Conservation (phyloP, 1,140 invertebrate species). For the Mesaphorura yosii region DNA sequence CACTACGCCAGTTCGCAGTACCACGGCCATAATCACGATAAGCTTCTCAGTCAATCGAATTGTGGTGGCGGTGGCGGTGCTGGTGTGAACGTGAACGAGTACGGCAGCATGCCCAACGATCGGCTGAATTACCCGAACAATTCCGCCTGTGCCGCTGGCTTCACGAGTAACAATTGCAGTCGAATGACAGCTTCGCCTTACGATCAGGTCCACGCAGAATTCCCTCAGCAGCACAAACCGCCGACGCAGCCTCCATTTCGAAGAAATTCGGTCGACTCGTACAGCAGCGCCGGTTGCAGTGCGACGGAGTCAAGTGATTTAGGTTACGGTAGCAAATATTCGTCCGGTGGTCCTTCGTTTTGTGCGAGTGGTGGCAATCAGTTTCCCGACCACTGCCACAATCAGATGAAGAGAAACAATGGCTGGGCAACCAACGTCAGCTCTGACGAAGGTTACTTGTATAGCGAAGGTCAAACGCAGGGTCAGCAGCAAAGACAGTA, state of each 20-base stretch:
- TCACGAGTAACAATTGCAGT: too few relatives aligned
- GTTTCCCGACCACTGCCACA: too few relatives aligned
- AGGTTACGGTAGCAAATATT: constrained; percentile 20
- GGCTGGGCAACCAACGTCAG: too few relatives aligned
- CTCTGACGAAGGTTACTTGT: too few relatives aligned
- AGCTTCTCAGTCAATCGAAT: too few relatives aligned
- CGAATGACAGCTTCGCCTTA: background rate
- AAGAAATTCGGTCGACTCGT: constrained; percentile 31
- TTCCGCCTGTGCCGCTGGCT: too few relatives aligned
- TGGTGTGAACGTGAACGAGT: constrained; percentile 7
- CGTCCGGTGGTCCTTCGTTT: constrained; percentile 8
- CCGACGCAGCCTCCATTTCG: constrained; percentile 16
- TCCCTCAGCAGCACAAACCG: constrained; percentile 7
- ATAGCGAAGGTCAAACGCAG: background rate
- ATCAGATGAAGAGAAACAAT: constrained; percentile 10
- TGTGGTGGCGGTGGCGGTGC: constrained; percentile 2
- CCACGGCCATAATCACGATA: too few relatives aligned
- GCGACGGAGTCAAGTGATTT: constrained; percentile 18
- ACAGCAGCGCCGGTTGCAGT: too few relatives aligned
- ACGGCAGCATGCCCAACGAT: constrained; percentile 3
- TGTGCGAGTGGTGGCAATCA: too few relatives aligned
- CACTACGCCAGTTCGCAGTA: too few relatives aligned
- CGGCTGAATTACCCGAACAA: too few relatives aligned
- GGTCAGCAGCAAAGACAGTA: background rate
- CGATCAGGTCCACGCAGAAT: constrained; percentile 9